Conservation (phyloP, 2,888 invertebrate genomes). For the Aporophyla lueneburgensis region DNA sequence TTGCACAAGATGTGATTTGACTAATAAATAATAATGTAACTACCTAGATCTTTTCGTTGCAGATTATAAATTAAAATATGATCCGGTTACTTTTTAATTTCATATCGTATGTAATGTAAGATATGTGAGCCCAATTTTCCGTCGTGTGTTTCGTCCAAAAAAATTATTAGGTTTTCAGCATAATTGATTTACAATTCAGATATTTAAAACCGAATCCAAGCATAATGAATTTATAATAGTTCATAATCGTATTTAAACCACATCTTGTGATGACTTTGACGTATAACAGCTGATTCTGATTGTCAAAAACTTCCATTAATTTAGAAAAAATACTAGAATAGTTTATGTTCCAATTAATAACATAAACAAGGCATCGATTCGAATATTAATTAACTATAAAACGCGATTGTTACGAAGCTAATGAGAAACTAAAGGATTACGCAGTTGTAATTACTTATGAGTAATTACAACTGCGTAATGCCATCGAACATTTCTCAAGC, state of each 20-base stretch:
- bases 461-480: too few species aligned
- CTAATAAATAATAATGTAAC: not conserved
- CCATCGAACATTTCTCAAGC: constrained; percentile 25
- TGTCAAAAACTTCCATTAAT: constrained; percentile 37
- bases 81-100: not conserved
- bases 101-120: not conserved
- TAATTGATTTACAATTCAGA: not conserved
- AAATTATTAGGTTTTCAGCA: not conserved
- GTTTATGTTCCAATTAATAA: constrained; percentile 39
- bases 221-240: constrained; percentile 29
- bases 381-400: constrained; percentile 48
- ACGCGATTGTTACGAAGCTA: constrained; percentile 54
- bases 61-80: constrained; percentile 4
- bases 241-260: constrained; percentile 15
- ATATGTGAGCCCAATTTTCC: not conserved
- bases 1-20: not conserved
- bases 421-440: constrained; percentile 48
- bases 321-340: constrained; percentile 37
- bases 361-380: constrained; percentile 33
- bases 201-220: not conserved
- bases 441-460: constrained; percentile 33
- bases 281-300: constrained; percentile 18
- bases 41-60: not conserved
- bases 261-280: constrained; percentile 37
- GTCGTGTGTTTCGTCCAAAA: not conserved